Evolutionary conservation across 2,888 invertebrate species (phyloP).

Genomic region (Hyposoter dolosus): DNA sequence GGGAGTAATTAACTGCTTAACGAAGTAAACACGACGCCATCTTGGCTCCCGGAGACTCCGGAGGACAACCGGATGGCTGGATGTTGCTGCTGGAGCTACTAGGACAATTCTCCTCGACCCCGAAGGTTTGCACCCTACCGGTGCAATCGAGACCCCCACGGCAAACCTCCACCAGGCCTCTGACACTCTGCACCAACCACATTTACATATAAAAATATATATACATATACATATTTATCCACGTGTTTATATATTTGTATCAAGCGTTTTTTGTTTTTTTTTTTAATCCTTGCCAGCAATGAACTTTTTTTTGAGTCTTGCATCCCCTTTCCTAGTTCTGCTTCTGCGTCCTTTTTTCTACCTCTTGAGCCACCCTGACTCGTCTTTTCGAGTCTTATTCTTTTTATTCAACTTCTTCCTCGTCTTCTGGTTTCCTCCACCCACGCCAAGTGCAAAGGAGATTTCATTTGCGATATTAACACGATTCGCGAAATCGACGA

Average conservation of each 20-base stretch:
- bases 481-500: constrained; percentile 74
- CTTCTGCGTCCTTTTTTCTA: constrained; percentile 50
- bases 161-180: constrained; percentile 60
- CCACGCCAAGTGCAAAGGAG: constrained; percentile 74
- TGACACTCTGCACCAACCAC: constrained; percentile 68
- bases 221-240: not conserved
- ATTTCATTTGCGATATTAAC: constrained; percentile 82
- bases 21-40: constrained; percentile 85
- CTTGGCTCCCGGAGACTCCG: constrained; percentile 78
- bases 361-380: constrained; percentile 32
- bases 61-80: constrained; percentile 69
- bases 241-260: not conserved
- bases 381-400: constrained; percentile 23
- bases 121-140: constrained; percentile 71
- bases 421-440: constrained; percentile 40
- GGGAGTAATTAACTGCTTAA: constrained; percentile 85
- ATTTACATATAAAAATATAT: constrained; percentile 50
- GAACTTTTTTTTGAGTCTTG: constrained; percentile 51
- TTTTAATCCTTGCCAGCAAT: constrained; percentile 23
- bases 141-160: constrained; percentile 68
- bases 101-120: constrained; percentile 63
- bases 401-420: constrained; percentile 29
- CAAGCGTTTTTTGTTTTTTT: constrained; percentile 45
- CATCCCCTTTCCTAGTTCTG: constrained; percentile 23
- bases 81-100: constrained; percentile 62